Base-by-base conservation (phyloP, 2,888 invertebrate species). In the Himalopsyche kuldschensis region DNA sequence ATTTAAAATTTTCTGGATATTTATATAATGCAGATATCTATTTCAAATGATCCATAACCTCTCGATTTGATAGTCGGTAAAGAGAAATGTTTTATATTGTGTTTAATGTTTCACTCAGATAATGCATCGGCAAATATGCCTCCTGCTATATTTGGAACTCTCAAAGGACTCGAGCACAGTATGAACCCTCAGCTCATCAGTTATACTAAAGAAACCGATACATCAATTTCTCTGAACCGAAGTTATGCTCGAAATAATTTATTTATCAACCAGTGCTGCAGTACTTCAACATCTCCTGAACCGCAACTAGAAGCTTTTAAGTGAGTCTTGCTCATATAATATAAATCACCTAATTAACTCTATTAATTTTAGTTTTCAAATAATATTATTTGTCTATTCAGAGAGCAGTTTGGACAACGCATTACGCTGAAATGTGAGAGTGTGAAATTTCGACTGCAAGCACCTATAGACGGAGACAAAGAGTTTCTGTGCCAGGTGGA, bases 181-280 rank as follows among this genome's bases (percentile, higher is more conserved):
- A 96, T 97, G 94, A 97, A 97, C 90, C 97, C 98, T 0, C 96
- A 97, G 87, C 91, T 98, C 81, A 96, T 97, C 89, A 95, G 96
- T 89, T 98, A 98, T 89, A 96, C 97, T 0, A 93, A 97, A 47
- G 98, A 98, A 91, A 97, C 97, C 0, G 98, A 98, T 88, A 93
- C 95, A 86, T 96, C 97, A 30, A 96, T 98, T 87, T 95, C 96
- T 27, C 93, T 94, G 84, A 94, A 96, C 0, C 92, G 98, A 77
- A 94, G 94, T 87, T 97, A 97, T 88, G 94, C 94, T 87, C 93
- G 97, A 82, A 94, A 95, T 85, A 94, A 96, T 87, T 91, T 98
- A 55, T 97, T 98, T 90, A 94, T 92, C 82, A 88, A 89, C 0
- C 87, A 91, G 87, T 90, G 90, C 35, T 93, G 92, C 87, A 92